phyloP scores from a whole-genome alignment of 2,888 invertebrate species.

The Epicampocera succincta region DNA sequence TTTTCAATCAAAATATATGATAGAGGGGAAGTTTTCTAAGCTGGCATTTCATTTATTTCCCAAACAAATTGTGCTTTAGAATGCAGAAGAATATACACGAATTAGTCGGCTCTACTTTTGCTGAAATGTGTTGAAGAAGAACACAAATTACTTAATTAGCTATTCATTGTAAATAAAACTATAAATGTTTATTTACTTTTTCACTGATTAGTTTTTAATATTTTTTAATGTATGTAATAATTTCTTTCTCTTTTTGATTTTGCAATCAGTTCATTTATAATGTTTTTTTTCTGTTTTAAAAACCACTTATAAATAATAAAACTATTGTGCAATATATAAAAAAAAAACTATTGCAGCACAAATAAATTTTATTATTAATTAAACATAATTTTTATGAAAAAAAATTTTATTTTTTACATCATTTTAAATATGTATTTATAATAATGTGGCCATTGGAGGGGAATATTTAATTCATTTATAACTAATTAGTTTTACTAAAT shows the following conservation, averaged over 20 bases:
- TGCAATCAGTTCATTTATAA: not conserved
- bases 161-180: conserved; percentile 29
- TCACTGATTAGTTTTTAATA: conserved; percentile 62
- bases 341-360: not conserved
- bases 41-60: too few relatives aligned
- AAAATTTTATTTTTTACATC: conserved; percentile 3
- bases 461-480: conserved; percentile 46
- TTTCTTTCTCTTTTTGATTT: not conserved
- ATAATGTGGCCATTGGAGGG: conserved; percentile 28
- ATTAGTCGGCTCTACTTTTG: too few relatives aligned
- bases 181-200: conserved; percentile 42
- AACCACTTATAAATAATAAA: not conserved
- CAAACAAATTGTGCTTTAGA: too few relatives aligned
- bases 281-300: not conserved
- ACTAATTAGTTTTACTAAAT: conserved; percentile 51
- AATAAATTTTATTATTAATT: conserved; percentile 39
- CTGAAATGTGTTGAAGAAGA: too few relatives aligned
- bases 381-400: conserved; percentile 4
- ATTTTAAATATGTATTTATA: conserved; percentile 19
- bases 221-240: conserved; percentile 16
- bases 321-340: not conserved
- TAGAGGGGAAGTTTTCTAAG: too few relatives aligned
- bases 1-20: too few relatives aligned
- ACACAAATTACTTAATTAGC: conserved; percentile 47
- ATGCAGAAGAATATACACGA: too few relatives aligned